Evolutionary conservation across 2,888 invertebrate genomes (phyloP), one percentile per base, ranked within the genome.

Genomic region (Exephanes ischioxanthus): DNA sequence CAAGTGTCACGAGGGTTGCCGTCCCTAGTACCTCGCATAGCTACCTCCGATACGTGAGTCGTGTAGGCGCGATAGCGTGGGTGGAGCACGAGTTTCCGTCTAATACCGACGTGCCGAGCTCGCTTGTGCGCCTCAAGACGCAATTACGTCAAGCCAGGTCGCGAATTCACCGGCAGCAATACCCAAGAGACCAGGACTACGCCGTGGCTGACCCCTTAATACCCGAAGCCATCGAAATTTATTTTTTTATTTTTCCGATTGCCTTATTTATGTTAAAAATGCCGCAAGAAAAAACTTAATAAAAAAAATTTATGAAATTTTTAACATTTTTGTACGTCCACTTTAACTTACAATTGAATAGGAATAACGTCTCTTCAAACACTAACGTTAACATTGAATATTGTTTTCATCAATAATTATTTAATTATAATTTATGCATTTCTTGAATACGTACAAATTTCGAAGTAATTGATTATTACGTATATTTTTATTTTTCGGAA

Each of bases 1-100:
- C 82, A 85, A 85, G 85, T 85, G 85, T 82, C 85, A 85, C 82
- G 76, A 85, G 75, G 66, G 79, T 75, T 72, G 51, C 66, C 51
- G 48, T 51, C 66, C 76, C 33, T 67, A 75, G 48, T 75, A 63
- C 75, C 63, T 75, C 33, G 51, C n/a, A 33, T 37, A 48, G 19
- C 85, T 72, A 70, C 61, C 75, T 71, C 82, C 70, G 79, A 82
- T 82, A 85, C 37, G 61, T 78, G 55, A 81, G 63, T 19, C 51
- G 66, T 63, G 37, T 51, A 66, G 76, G 63, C 61, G 51, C 70
- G 76, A 76, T 66, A 53, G 66, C 51, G 75, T 51, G 58, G 77
- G 72, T 70, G 45, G 66, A 82, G 71, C 75, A 80, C 66, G 80
- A 83, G 68, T 80, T 86, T 85, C 71, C 85, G 72, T 86, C 77